Conservation (phyloP, 2,797 vertebrate species). For the Etheostoma nigrum region DNA sequence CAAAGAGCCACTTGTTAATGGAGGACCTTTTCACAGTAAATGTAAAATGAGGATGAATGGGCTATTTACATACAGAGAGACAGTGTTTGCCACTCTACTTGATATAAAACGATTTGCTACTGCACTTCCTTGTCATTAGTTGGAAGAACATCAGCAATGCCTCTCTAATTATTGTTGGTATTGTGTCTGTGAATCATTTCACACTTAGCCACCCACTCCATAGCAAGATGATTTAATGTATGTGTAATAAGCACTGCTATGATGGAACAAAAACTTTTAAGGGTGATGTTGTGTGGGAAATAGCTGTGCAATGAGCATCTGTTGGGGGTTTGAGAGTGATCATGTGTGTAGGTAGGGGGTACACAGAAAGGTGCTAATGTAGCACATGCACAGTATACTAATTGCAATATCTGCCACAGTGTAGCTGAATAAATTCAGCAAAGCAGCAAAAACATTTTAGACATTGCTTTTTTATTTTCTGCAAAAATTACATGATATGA, state of each 20-base stretch:
- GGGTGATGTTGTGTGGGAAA: constrained; percentile 71
- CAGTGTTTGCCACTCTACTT: constrained; percentile 50
- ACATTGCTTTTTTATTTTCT: constrained; percentile 13
- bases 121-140: constrained; percentile 65
- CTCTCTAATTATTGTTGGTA: constrained; percentile 73
- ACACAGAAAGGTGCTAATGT: constrained; percentile 56
- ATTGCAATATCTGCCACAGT: constrained; percentile 47
- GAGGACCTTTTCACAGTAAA: constrained; percentile 56
- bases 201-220: constrained; percentile 74
- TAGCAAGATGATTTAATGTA: constrained; percentile 65
- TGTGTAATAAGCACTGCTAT: constrained; percentile 59
- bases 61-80: constrained; percentile 59
- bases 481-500: not conserved
- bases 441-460: constrained; percentile 8
- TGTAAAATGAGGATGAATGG: constrained; percentile 60
- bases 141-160: constrained; percentile 63
- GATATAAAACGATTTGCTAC: constrained; percentile 43
- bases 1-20: constrained; percentile 52
- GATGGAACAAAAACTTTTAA: constrained; percentile 69
- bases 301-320: constrained; percentile 64
- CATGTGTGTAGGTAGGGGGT: constrained; percentile 7
- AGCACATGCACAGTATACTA: constrained; percentile 28
- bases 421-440: constrained; percentile 28
- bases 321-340: constrained; percentile 32
- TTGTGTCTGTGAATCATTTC: constrained; percentile 72